Conservation (phyloP, 2,888 invertebrate genomes). For the Diadegma fenestrale region DNA sequence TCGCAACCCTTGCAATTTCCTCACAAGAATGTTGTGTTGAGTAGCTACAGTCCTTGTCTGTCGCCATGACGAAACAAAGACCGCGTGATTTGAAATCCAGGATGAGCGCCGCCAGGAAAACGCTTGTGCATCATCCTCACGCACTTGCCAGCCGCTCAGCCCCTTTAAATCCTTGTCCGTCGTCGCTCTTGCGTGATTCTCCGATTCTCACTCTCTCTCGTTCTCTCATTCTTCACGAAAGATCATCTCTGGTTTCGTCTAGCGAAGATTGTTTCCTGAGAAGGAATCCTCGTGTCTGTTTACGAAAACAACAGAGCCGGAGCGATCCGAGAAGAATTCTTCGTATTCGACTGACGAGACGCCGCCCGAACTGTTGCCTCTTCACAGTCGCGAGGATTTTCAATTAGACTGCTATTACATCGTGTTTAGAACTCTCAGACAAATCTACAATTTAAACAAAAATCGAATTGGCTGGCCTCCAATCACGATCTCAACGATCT, state of each 20-base stretch:
- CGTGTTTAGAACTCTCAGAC: conserved; percentile 3
- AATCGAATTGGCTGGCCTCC: background rate
- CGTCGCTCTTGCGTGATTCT: conserved; percentile 52
- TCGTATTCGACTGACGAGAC: conserved; percentile 16
- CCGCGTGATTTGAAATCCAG: conserved; percentile 70
- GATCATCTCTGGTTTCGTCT: conserved; percentile 38
- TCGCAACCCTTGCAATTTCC: conserved; percentile 41
- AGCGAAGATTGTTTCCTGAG: conserved; percentile 36
- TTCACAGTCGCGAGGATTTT: conserved; percentile 13
- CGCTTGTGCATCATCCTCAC: conserved; percentile 65
- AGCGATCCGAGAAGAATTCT: conserved; percentile 1
- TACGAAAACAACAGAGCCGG: conserved; percentile 24
- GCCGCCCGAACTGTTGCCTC: background rate
- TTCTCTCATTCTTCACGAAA: background rate
- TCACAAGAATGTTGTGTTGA: conserved; percentile 9
- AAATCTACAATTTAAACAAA: background rate
- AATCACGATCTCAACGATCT: background rate
- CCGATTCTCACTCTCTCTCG: background rate
- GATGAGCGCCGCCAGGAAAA: conserved; percentile 60
- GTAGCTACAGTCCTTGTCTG: conserved; percentile 26
- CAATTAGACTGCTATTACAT: conserved; percentile 5
- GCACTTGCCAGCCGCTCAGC: conserved; percentile 26
- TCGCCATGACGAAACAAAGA: conserved; percentile 31
- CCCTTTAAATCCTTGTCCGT: background rate
- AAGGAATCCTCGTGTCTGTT: conserved; percentile 40